These are phyloP conservation scores for Achlya flavicornis DNA, from an alignment of 2,888 invertebrate genomes.

Conservation along the genomic window DNA sequence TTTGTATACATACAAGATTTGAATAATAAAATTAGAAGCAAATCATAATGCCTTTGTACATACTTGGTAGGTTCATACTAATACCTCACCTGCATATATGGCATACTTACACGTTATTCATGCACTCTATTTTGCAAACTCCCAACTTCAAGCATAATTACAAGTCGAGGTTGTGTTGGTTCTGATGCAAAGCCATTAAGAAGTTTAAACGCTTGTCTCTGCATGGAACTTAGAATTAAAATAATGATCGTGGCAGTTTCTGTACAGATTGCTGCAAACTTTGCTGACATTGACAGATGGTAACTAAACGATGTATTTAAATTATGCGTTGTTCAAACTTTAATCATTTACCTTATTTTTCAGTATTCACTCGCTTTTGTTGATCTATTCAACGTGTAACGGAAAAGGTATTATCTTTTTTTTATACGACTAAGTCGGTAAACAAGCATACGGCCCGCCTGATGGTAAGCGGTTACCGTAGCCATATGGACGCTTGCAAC, in stretches of 20 bases:
- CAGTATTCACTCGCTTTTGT: background rate
- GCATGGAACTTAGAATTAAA: slow-evolving; percentile 35
- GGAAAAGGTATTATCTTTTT: too few relatives aligned
- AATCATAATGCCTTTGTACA: too few relatives aligned
- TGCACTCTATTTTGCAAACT: background rate
- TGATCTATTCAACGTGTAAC: background rate
- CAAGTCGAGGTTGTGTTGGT: slow-evolving; percentile 26
- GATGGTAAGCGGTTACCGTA: too few relatives aligned
- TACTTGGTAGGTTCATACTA: too few relatives aligned
- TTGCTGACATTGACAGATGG: slow-evolving; percentile 15
- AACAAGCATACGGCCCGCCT: too few relatives aligned
- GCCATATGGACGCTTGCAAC: too few relatives aligned
- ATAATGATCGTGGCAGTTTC: slow-evolving; percentile 40
- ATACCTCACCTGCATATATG: background rate
- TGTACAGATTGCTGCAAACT: slow-evolving; percentile 15
- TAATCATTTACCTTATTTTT: background rate
- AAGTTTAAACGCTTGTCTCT: slow-evolving; percentile 44
- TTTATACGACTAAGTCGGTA: too few relatives aligned
- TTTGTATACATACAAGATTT: too few relatives aligned
- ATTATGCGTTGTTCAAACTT: slow-evolving; percentile 1
- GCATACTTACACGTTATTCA: background rate
- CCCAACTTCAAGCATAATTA: background rate
- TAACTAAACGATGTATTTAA: slow-evolving; percentile 17
- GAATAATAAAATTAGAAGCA: too few relatives aligned
- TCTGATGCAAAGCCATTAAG: slow-evolving; percentile 44